phyloP scores from a whole-genome alignment of 2,113 vertebrate genomes.

The Rhagologus leucostigma region DNA sequence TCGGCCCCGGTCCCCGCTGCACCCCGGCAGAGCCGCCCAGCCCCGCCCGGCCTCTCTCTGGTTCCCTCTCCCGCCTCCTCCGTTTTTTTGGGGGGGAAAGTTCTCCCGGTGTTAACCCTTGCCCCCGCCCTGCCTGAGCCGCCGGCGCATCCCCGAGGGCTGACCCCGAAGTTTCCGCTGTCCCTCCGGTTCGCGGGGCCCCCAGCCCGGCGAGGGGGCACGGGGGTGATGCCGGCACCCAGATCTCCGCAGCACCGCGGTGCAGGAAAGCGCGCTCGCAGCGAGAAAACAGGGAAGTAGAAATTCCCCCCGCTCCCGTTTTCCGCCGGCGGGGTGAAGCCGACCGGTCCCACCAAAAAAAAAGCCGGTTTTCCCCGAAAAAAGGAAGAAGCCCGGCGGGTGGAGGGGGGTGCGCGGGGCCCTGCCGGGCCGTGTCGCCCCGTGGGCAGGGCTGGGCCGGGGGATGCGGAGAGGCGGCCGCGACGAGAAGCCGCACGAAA shows the following conservation, averaged over 20 bases:
- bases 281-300: fast-evolving
- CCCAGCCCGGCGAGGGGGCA: background rate
- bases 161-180: background rate
- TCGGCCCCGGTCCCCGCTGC: background rate
- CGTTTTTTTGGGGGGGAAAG: background rate
- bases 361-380: fast-evolving
- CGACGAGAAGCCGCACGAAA: background rate
- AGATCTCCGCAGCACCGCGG: conserved; percentile 49
- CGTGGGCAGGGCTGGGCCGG: too few relatives aligned
- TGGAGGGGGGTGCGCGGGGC: background rate
- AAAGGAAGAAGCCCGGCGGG: background rate
- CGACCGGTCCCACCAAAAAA: fast-evolving
- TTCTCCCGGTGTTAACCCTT: background rate
- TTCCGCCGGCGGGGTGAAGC: background rate
- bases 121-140: background rate
- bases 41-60: background rate
- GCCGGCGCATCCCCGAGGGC: background rate
- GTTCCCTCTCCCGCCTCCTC: too few relatives aligned
- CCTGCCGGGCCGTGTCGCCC: background rate
- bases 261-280: background rate
- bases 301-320: background rate
- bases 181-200: background rate
- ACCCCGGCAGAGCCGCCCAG: background rate
- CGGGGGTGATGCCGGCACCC: conserved; percentile 49
- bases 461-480: background rate